These are phyloP conservation scores for Drosophila parvula DNA, from an alignment of 1,140 invertebrate species.

Conservation along the genomic window DNA sequence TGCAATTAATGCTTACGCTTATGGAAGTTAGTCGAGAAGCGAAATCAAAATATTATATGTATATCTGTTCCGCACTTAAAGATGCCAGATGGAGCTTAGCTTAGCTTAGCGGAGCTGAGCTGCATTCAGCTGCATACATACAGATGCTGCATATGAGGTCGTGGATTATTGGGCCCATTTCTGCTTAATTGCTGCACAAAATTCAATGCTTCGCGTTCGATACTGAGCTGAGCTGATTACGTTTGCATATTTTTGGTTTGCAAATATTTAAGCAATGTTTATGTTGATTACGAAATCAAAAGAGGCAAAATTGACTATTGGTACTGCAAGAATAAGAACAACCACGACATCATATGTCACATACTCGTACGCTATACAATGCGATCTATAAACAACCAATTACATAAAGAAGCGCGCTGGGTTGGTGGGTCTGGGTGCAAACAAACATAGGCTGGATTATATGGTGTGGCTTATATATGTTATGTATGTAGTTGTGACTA, in stretches of 20 bases:
- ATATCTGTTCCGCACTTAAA: constrained; percentile 36
- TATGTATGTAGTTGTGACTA: constrained; percentile 20
- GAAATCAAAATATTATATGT: constrained; percentile 67
- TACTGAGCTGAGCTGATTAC: constrained; percentile 58
- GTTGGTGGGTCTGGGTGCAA: constrained; percentile 61
- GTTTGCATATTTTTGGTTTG: constrained; percentile 73
- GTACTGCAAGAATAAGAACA: constrained; percentile 66
- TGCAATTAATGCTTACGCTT: constrained; percentile 73
- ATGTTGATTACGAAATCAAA: constrained; percentile 67
- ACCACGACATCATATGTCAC: constrained; percentile 80
- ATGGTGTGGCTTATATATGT: constrained; percentile 46
- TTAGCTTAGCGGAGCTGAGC: constrained; percentile 8
- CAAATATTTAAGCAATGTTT: constrained; percentile 73
- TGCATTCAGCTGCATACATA: constrained; percentile 14
- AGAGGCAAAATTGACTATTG: constrained; percentile 57
- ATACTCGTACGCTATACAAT: constrained; percentile 54
- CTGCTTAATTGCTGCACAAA: constrained; percentile 50
- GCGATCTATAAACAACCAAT: constrained; percentile 56
- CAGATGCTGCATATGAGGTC: constrained; percentile 83
- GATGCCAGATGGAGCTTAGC: constrained; percentile 39
- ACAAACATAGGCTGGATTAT: constrained; percentile 58
- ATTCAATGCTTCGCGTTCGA: constrained; percentile 42
- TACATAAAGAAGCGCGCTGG: constrained; percentile 66
- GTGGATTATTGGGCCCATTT: constrained; percentile 72
- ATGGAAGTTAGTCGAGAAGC: constrained; percentile 63